phyloP scores from a whole-genome alignment of 2,113 vertebrate genomes.

The Petaurus breviceps region DNA sequence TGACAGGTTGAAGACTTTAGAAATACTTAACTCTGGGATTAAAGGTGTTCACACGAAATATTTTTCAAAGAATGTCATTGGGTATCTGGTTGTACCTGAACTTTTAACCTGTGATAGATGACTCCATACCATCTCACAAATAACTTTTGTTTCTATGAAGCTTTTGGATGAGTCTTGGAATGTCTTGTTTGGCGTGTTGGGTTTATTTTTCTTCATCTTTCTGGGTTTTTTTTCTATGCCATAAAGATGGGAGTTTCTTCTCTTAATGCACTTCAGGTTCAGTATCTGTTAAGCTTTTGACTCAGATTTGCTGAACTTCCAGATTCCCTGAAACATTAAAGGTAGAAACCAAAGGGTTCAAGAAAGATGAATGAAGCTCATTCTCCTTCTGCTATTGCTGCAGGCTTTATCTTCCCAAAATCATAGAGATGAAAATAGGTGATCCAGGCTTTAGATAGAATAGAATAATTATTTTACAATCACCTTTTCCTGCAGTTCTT shows the following conservation, averaged over 20 bases:
- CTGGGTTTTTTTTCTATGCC: conserved; percentile 46
- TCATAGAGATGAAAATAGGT: conserved; percentile 51
- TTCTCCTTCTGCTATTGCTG: conserved; percentile 55
- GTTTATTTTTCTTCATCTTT: conserved; percentile 73
- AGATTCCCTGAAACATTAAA: conserved; percentile 65
- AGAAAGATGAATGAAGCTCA: conserved; percentile 66
- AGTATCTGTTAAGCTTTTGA: conserved; percentile 67
- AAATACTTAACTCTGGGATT: conserved; percentile 30
- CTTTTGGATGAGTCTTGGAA: conserved; percentile 69
- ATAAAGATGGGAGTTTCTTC: conserved; percentile 62
- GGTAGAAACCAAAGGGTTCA: conserved; percentile 75
- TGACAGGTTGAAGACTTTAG: conserved; percentile 54
- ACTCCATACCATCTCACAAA: conserved; percentile 48
- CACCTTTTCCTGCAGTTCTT: conserved; percentile 48
- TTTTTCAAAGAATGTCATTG: conserved; percentile 71
- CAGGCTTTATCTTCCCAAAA: conserved; percentile 54
- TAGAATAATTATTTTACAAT: conserved; percentile 60
- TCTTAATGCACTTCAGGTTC: conserved; percentile 81
- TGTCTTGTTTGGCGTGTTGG: conserved; percentile 71
- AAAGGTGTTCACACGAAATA: conserved; percentile 4
- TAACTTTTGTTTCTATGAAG: conserved; percentile 73
- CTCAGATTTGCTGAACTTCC: conserved; percentile 62
- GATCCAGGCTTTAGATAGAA: conserved; percentile 57
- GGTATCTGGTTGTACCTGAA: conserved; percentile 70
- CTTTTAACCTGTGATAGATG: conserved; percentile 77